Base-by-base conservation (phyloP, 2,888 invertebrate genomes). In the Monochamus alternatus region DNA sequence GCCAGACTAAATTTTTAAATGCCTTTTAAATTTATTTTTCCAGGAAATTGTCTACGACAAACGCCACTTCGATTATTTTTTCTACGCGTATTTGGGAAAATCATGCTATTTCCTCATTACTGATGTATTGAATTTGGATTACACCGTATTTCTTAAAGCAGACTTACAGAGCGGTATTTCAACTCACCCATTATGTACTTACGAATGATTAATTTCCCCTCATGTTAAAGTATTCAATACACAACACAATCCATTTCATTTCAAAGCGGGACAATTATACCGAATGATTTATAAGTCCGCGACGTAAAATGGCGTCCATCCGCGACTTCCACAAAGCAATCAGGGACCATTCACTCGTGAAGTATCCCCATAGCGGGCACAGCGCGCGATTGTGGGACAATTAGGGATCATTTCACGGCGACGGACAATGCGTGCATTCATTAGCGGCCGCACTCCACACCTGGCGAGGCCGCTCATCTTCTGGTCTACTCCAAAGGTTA, bases 351-450 rank as follows among this genome's bases (percentile, higher is more conserved):
- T 88, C 87, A 87, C 77, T 80, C 82, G 83, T 82, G 84, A 87
- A 87, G 86, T 86, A 86, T 86, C 84, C 85, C 81, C 81, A 83
- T 85, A 85, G 84, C 81, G 86, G 86, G 7, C 14, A 87, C 86
- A 87, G 85, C 85, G 82, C 80, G 74, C 85, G 85, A 87, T 88
- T 88, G 88, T 88, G 86, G 84, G 86, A 87, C 88, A 88, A 89
- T 88, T 89, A 88, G 88, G 86, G 86, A 84, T 87, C 87, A 88
- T 88, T 89, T 89, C 87, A 88, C 88, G 88, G 84, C 85, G 82
- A 72, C 83, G 87, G 85, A 88, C 88, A 88, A 88, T 88, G 83
- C 81, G 80, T 82, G 84, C 85, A 87, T 88, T 88, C 87, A 88
- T 87, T 88, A 87, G 85, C 83, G 85, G 81, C 79, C 81, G 81